A percentile compares a stretch with the other conserved stretches of the same genome.
Evolutionary conservation across 2,797 vertebrate species (phyloP).

Genomic region (Hyperoplus lanceolatus): DNA sequence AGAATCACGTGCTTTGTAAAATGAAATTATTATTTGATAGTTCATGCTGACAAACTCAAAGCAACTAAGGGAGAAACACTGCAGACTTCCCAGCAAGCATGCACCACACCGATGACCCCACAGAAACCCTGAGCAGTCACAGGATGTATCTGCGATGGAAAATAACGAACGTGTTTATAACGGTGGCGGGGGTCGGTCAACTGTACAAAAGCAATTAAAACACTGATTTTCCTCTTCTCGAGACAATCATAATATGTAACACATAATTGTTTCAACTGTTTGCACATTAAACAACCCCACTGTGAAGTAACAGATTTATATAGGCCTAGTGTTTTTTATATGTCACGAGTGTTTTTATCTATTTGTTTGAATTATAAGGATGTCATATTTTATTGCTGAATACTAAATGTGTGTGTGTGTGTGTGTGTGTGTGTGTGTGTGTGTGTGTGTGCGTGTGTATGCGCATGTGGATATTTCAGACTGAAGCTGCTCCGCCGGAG

Average conservation of each 20-base stretch:
- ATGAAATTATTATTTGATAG: not conserved
- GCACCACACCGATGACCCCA: constrained; percentile 13
- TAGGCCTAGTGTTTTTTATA: not conserved
- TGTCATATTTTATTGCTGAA: no score
- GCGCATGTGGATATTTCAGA: constrained; percentile 4
- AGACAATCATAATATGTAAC: constrained; percentile 14
- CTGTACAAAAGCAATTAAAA: constrained; percentile 20
- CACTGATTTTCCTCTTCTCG: not conserved
- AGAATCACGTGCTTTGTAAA: not conserved
- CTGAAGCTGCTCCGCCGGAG: constrained; percentile 4
- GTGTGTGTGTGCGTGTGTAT: not conserved
- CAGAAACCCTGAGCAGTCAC: constrained; percentile 9
- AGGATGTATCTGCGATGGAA: constrained; percentile 32
- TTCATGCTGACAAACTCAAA: not conserved
- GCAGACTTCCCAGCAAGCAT: constrained; percentile 18
- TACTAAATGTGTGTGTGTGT: no score
- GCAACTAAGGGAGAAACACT: not conserved
- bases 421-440: not conserved
- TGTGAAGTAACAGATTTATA: not conserved
- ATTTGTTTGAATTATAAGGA: not conserved
- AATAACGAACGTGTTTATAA: not conserved
- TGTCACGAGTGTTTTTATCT: not conserved
- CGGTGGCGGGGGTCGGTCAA: not conserved
- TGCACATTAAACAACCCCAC: not conserved
- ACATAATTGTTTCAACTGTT: not conserved